Percentiles rank a stretch among this genome's conserved stretches.
Conservation (phyloP, 35 echinoderm and acorn worm species). For the Ophioderma brevispina region DNA sequence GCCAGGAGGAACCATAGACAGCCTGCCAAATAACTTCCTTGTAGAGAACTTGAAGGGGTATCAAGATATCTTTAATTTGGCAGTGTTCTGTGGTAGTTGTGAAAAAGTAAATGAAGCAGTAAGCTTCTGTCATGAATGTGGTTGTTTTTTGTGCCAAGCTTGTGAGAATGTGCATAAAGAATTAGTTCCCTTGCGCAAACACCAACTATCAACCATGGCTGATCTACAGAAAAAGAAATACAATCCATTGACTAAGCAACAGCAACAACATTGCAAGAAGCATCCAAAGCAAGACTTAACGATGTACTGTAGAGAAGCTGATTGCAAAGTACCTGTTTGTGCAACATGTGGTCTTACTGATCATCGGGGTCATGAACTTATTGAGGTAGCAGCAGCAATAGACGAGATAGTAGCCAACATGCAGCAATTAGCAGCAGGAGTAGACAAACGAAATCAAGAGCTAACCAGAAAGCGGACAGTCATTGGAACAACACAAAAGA, state of each 20-base stretch:
- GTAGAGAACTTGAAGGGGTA: neutral
- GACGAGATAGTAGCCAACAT: neutral
- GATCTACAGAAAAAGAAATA: neutral
- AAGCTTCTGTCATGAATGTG: slow-evolving; percentile 1
- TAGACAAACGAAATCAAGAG: neutral
- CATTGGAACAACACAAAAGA: neutral
- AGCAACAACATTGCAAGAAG: neutral
- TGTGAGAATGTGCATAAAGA: neutral
- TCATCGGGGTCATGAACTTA: neutral
- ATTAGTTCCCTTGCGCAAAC: neutral
- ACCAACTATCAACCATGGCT: neutral
- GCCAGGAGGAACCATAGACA: neutral
- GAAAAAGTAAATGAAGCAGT: neutral
- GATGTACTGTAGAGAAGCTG: neutral
- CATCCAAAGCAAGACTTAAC: neutral
- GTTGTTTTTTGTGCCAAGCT: neutral
- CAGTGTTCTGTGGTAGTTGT: neutral
- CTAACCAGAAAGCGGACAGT: neutral
- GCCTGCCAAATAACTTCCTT: neutral
- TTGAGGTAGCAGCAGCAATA: neutral
- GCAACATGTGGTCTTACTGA: neutral
- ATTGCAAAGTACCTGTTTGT: neutral
- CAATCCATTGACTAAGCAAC: neutral
- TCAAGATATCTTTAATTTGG: neutral
- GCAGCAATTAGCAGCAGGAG: neutral